Base-by-base conservation (phyloP, 2,888 invertebrate genomes). In the Zootermopsis nevadensis region DNA sequence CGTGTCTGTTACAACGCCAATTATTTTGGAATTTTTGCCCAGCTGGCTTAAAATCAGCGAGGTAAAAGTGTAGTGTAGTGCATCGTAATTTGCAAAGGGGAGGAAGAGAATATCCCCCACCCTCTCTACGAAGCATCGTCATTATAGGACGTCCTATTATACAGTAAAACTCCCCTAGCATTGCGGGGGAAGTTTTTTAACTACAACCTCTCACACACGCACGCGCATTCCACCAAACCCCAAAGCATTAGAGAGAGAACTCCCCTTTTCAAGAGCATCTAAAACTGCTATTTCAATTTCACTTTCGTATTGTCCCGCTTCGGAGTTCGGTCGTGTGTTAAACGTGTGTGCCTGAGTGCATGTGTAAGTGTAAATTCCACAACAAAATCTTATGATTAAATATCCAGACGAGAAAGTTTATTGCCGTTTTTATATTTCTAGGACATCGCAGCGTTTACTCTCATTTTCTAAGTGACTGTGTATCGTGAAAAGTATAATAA, bases 211-310 rank as follows among this genome's bases (percentile, higher is more conserved):
- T 79, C 79, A 60, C 42, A n/a, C n/a, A 79, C 79, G 79, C 79
- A 79, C 48, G 79, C 79, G 79, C 79, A 60, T 79, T 79, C 79
- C 79, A 24, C 15, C 60, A 79, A 55, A 79, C 66, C 79, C 38
- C 66, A 77, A 77, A 22, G 31, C 77, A 55, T 33, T 66, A 79
- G n/a, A 33, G 35, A 76, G 48, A 33, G 60, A 55, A n/a, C 79
- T 79, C 79, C 69, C 53, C 48, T 82, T 76, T 74, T 76, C 74
- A 67, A 72, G 60, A 55, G 72, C 77, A 72, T 66, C 66, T n/a
- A 66, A 77, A 77, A 67, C 69, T 83, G 53, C 35, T 48, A 66
- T 83, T 83, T 42, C 55, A 83, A 69, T 79, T 79, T 79, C 83
- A 83, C 83, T 83, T 79, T 79, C 83, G 72, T 66, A 60, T 60